Evolutionary conservation across 2,113 vertebrate genomes (phyloP), one percentile per base, ranked within the genome.

Genomic region (Chionodraco myersi): DNA sequence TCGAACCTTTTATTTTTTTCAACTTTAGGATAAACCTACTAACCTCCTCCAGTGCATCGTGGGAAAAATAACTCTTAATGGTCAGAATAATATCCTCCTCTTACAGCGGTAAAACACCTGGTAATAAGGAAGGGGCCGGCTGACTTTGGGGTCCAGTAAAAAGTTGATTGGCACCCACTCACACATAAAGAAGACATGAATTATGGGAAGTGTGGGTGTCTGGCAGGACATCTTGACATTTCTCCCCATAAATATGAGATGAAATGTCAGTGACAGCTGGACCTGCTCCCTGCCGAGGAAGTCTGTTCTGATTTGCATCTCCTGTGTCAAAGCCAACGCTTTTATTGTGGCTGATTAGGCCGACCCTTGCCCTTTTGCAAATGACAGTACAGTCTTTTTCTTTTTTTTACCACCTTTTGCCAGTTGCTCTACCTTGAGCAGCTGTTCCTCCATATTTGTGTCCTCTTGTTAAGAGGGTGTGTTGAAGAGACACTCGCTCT

Each of bases 201-300:
- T 70, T 79, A 77, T 75, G 62, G 79, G 62, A 90, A 74, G 12
- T 4, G 54, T 56, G 71, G 65, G 56, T 48, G 62, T 87, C 77
- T 90, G 89, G 85, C 76, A 77, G 86, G 34, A 81, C 60, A 75
- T 77, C 30, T 57, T 13, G 13, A 73, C 62, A 41, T 71, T 73
- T 74, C 4, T 45, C 66, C 45, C 23, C 49, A 63, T 83, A 88
- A 87, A 86, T 80, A 57, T 80, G 61, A 78, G 66, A 77, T 63
- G 48, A 82, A 85, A 60, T 51, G 65, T 83, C 59, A 44, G 77
- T 58, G 72, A 71, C 86, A 73, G 72, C 75, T 88, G 84, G 77
- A 68, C 54, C 49, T 14, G 57, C 79, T 88, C 58, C 59, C 80
- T 70, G 67, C 56, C 10, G 69, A 15, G 58, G 62, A 72, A 80